phyloP scores from a whole-genome alignment of 2,888 invertebrate species.

The Drosophila neotestacea region DNA sequence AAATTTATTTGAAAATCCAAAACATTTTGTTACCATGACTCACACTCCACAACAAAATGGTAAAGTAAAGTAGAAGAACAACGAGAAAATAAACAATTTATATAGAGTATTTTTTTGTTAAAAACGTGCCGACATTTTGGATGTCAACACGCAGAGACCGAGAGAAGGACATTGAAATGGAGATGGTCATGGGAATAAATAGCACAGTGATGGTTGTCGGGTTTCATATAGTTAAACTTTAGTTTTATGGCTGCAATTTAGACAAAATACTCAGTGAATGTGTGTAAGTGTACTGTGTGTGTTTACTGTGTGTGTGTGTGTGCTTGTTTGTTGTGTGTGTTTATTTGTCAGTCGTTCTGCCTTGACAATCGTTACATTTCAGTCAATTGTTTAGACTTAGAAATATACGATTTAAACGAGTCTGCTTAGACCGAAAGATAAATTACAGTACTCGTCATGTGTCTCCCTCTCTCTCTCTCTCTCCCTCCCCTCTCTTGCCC shows the following conservation, averaged over 20 bases:
- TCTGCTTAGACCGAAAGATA: conserved; percentile 65
- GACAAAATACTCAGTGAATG: conserved; percentile 61
- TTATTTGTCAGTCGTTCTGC: conserved; percentile 28
- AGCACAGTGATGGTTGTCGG: conserved; percentile 22
- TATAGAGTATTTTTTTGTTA: conserved; percentile 32
- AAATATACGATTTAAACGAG: conserved; percentile 73
- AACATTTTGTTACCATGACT: conserved; percentile 35
- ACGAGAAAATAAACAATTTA: conserved; percentile 15
- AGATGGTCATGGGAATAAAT: conserved; percentile 16
- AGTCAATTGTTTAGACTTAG: conserved; percentile 74
- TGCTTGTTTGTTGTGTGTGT: conserved; percentile 33
- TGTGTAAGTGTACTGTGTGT: conserved; percentile 19
- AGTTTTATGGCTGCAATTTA: conserved; percentile 80
- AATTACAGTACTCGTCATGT: conserved; percentile 62
- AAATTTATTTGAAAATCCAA: conserved; percentile 71
- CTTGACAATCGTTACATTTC: conserved; percentile 68
- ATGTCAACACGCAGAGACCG: conserved; percentile 67
- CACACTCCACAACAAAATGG: background rate
- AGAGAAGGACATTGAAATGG: conserved; percentile 26
- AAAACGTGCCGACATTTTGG: conserved; percentile 80
- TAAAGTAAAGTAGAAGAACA: background rate
- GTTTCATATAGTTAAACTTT: conserved; percentile 75
- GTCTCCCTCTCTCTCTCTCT: conserved; percentile 12
- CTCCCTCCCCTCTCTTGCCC: background rate
- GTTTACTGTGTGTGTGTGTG: conserved; percentile 16